Conservation (phyloP, 2,797 vertebrate genomes). For the Anguilla megastoma region DNA sequence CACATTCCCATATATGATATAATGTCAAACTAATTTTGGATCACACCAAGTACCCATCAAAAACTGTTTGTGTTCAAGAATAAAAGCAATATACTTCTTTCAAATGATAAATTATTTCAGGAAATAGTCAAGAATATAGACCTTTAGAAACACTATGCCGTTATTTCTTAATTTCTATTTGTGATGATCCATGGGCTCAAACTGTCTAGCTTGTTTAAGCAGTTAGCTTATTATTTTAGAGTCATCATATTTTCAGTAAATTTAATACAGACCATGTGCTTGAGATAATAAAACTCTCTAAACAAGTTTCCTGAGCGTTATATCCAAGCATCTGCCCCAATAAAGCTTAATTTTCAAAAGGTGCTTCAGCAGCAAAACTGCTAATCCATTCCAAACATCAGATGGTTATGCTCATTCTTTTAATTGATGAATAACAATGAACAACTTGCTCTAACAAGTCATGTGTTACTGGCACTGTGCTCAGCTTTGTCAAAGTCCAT, state of each 20-base stretch:
- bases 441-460: constrained; percentile 25
- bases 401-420: constrained; percentile 33
- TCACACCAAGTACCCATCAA: not conserved
- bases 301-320: constrained; percentile 31
- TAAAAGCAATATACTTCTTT: not conserved
- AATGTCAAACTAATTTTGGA: not conserved
- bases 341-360: constrained; percentile 45
- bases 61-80: not conserved
- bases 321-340: constrained; percentile 44
- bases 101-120: not conserved
- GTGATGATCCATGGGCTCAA: not conserved
- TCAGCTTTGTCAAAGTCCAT: constrained; percentile 18
- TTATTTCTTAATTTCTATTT: not conserved
- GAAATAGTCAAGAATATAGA: not conserved
- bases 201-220: not conserved
- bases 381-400: constrained; percentile 33
- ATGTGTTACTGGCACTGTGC: not conserved
- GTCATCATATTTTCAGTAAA: constrained; percentile 38
- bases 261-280: constrained; percentile 33
- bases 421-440: constrained; percentile 35
- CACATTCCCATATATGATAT: not conserved
- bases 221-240: not conserved
- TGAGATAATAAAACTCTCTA: constrained; percentile 39
- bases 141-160: not conserved
- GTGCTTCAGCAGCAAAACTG: constrained; percentile 39